A percentile compares a stretch with the other conserved stretches of the same genome.
These are phyloP conservation scores for Drosophila monieri DNA, from an alignment of 2,888 invertebrate species.

Conservation along the genomic window DNA sequence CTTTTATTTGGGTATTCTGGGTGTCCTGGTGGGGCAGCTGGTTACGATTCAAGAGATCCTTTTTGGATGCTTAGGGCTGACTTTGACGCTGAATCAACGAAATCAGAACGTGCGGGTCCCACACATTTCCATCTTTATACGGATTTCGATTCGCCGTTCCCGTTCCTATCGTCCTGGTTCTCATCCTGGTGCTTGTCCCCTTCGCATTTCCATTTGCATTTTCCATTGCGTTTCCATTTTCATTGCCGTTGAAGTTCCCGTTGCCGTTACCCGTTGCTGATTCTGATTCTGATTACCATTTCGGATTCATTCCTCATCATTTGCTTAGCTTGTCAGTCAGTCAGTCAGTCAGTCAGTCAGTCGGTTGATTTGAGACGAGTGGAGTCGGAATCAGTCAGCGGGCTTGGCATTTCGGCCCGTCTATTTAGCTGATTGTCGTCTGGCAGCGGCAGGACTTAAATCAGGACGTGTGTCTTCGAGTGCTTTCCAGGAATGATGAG, in stretches of 20 bases:
- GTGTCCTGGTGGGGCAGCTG: not conserved
- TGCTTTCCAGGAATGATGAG: not conserved
- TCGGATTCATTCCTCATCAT: conserved; percentile 79
- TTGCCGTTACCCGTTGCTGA: conserved; percentile 72
- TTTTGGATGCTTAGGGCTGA: conserved; percentile 26
- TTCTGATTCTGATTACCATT: conserved; percentile 76
- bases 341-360: conserved; percentile 44
- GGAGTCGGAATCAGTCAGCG: conserved; percentile 18
- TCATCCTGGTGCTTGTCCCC: not conserved
- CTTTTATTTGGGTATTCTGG: conserved; percentile 35
- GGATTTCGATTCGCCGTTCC: conserved; percentile 2
- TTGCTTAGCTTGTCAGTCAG: conserved; percentile 76
- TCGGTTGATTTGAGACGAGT: conserved; percentile 18
- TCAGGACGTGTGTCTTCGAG: conserved; percentile 2
- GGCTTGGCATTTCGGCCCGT: conserved; percentile 61
- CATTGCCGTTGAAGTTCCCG: conserved; percentile 40
- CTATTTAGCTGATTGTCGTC: conserved; percentile 71
- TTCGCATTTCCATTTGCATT: conserved; percentile 55
- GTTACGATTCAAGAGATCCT: conserved; percentile 1
- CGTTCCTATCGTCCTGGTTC: not conserved
- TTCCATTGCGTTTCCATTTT: conserved; percentile 55
- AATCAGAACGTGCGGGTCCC: conserved; percentile 69
- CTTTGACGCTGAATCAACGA: conserved; percentile 60
- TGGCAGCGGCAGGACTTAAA: conserved; percentile 5
- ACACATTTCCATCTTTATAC: conserved; percentile 35